Percentiles rank a stretch among this genome's conserved stretches.
These are phyloP conservation scores for Ciconia nigra DNA, from an alignment of 2,797 vertebrate species.

Conservation along the genomic window DNA sequence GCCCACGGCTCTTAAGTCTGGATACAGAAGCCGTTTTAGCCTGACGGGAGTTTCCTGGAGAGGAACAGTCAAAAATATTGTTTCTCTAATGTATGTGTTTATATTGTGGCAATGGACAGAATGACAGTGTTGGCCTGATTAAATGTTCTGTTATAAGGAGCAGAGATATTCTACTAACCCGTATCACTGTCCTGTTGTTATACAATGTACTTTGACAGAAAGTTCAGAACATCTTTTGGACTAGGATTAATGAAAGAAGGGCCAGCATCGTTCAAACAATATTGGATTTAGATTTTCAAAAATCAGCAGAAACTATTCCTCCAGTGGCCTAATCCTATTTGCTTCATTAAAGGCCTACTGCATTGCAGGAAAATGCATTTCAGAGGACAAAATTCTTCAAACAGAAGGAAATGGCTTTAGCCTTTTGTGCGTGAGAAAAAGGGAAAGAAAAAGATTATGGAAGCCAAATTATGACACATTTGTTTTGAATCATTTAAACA, in stretches of 20 bases:
- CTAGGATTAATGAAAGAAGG: not conserved
- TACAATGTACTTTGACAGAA: not conserved
- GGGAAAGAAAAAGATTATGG: not conserved
- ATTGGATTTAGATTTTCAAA: conserved; percentile 24
- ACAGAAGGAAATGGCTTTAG: not conserved
- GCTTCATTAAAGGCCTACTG: not conserved
- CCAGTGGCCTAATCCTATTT: conserved; percentile 37
- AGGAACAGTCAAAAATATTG: not conserved
- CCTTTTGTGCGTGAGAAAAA: not conserved
- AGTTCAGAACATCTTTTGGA: not conserved
- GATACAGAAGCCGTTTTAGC: not conserved
- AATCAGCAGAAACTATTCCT: conserved; percentile 26
- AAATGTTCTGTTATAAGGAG: not conserved
- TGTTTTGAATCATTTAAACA: not conserved
- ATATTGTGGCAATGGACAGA: not conserved
- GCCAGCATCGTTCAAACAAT: not conserved
- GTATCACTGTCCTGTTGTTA: not conserved
- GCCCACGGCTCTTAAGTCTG: not conserved
- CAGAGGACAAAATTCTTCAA: not conserved
- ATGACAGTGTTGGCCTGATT: not conserved
- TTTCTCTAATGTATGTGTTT: not conserved
- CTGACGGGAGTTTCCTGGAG: not conserved
- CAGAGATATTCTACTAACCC: not conserved
- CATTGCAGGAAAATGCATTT: not conserved
- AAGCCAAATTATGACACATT: not conserved